Evolutionary conservation across 2,113 vertebrate genomes (phyloP).

Genomic region (Melanocharis versteri): DNA sequence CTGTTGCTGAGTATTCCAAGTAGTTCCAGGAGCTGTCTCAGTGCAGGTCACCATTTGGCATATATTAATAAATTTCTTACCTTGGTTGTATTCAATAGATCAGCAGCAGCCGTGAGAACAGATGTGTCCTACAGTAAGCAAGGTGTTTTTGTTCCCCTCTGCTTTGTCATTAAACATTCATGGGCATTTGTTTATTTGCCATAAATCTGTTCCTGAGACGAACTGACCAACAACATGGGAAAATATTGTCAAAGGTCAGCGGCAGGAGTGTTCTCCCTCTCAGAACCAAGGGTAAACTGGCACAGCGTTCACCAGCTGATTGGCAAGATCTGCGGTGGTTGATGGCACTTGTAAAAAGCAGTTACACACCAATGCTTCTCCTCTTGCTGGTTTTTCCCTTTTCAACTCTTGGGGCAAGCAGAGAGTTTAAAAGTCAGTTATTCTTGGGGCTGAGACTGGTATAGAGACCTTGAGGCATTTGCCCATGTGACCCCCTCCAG

Average conservation of each 20-base stretch:
- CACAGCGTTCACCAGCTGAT: background rate
- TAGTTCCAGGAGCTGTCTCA: background rate
- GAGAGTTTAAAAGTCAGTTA: background rate
- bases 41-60: background rate
- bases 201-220: background rate
- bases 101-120: background rate
- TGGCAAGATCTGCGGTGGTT: background rate
- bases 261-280: background rate
- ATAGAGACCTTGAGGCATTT: background rate
- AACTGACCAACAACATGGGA: background rate
- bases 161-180: background rate
- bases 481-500: background rate
- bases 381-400: background rate
- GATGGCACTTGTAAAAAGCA: background rate
- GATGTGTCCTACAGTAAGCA: background rate
- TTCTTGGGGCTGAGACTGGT: background rate
- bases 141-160: background rate
- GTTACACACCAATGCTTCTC: background rate
- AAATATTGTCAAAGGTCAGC: background rate
- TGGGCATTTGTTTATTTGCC: background rate
- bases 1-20: background rate
- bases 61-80: background rate
- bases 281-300: background rate
- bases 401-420: background rate
- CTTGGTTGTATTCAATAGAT: background rate